Percentiles rank a stretch among this genome's conserved stretches.
phyloP scores from a whole-genome alignment of 1,140 invertebrate genomes.

The Lasioglossum baleicum region DNA sequence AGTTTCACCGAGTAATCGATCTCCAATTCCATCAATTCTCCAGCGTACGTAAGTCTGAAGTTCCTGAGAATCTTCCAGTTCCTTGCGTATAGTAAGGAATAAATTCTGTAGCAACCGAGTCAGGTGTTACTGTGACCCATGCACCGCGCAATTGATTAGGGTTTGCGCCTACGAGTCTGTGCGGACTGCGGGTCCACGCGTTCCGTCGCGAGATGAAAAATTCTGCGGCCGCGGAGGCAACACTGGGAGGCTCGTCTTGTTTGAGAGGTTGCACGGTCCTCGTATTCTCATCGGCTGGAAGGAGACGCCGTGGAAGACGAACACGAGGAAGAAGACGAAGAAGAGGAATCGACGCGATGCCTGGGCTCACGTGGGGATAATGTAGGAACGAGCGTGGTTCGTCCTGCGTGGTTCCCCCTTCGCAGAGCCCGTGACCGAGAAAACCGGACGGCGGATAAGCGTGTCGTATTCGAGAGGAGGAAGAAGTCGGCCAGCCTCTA shows the following conservation, averaged over 20 bases:
- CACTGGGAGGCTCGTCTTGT: constrained; percentile 14
- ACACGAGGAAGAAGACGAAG: constrained; percentile 56
- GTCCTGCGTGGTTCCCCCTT: constrained; percentile 47
- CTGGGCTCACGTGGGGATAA: constrained; percentile 61
- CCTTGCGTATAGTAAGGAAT: too few relatives aligned
- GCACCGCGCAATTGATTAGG: not conserved
- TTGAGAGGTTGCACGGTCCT: constrained; percentile 37
- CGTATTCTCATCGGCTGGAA: constrained; percentile 34
- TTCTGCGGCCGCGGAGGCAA: constrained; percentile 4
- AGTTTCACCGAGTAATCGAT: not conserved
- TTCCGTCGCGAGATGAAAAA: constrained; percentile 11
- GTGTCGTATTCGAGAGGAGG: constrained; percentile 49
- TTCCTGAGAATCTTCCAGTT: too few relatives aligned
- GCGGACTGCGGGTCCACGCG: not conserved
- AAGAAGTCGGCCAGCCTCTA: constrained; percentile 66
- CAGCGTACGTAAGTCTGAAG: too few relatives aligned
- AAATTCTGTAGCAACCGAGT: not conserved
- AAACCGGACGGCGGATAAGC: constrained; percentile 60
- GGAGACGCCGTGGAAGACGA: constrained; percentile 44
- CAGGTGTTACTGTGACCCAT: not conserved
- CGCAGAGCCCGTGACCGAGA: constrained; percentile 65
- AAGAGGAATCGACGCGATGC: constrained; percentile 50
- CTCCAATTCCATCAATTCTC: too few relatives aligned
- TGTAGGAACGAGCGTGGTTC: constrained; percentile 57
- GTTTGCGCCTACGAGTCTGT: not conserved